Conservation (phyloP, 92 coral and sea anemone genomes). For the Virgularia gustaviana region DNA sequence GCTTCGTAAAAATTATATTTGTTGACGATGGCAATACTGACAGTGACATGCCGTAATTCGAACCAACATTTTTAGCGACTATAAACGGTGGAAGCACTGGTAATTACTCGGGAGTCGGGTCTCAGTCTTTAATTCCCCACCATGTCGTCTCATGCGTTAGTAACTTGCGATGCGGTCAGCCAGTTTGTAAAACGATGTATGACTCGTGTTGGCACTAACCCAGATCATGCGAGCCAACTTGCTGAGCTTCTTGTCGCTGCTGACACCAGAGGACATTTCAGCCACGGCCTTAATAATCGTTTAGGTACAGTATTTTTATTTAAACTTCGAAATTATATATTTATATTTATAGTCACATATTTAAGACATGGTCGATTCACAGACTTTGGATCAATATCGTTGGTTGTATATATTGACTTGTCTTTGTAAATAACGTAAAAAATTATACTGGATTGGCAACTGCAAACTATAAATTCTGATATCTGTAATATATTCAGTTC, state of each 20-base stretch:
- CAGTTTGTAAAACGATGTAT: constrained; percentile 78
- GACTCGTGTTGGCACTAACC: constrained; percentile 77
- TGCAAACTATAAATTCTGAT: too few relatives aligned
- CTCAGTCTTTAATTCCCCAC: too few relatives aligned
- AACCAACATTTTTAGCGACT: too few relatives aligned
- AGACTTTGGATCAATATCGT: neutral
- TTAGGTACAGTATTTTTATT: constrained; percentile 52
- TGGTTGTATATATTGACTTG: too few relatives aligned
- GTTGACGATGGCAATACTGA: too few relatives aligned
- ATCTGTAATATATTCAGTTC: too few relatives aligned
- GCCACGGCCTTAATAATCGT: constrained; percentile 96
- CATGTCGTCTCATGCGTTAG: constrained; percentile 49
- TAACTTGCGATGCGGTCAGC: constrained; percentile 68
- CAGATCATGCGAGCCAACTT: constrained; percentile 64
- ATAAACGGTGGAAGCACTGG: too few relatives aligned
- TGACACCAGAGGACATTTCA: constrained; percentile 87
- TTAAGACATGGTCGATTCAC: neutral
- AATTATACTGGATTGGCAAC: too few relatives aligned
- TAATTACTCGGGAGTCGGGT: too few relatives aligned
- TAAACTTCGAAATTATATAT: neutral
- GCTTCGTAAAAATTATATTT: too few relatives aligned
- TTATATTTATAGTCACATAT: neutral
- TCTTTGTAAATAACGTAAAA: too few relatives aligned
- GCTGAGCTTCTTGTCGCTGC: constrained; percentile 80
- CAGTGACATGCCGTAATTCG: too few relatives aligned